Conservation (phyloP, 1,140 invertebrate genomes). For the Chironomus tepperi region DNA sequence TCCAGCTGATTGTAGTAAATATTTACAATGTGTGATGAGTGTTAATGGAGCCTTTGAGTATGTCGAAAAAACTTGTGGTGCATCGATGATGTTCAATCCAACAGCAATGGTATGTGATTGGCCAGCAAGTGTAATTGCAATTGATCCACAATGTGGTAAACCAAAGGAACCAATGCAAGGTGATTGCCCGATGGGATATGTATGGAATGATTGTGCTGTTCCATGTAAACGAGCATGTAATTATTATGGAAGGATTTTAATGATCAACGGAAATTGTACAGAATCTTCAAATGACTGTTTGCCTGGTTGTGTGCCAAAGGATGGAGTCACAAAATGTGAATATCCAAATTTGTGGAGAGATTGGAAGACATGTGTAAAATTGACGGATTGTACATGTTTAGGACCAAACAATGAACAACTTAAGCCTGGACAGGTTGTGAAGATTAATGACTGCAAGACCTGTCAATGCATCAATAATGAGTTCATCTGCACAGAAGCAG, state of each 20-base stretch:
- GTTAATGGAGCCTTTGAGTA: constrained; percentile 33
- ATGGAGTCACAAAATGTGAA: constrained; percentile 30
- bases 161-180: constrained; percentile 28
- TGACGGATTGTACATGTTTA: constrained; percentile 59
- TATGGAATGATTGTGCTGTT: constrained; percentile 50
- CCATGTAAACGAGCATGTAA: constrained; percentile 53
- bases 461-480: constrained; percentile 70
- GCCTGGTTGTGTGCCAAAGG: constrained; percentile 39
- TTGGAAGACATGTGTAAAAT: constrained; percentile 54
- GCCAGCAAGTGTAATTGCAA: constrained; percentile 47
- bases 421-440: constrained; percentile 50
- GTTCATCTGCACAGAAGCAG: constrained; percentile 52
- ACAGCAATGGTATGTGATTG: constrained; percentile 51
- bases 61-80: constrained; percentile 50
- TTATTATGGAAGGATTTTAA: constrained; percentile 41
- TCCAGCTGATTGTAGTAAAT: constrained; percentile 48
- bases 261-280: constrained; percentile 34
- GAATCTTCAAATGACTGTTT: constrained; percentile 33
- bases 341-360: constrained; percentile 51
- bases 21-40: constrained; percentile 48
- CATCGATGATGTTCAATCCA: constrained; percentile 53
- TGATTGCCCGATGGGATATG: constrained; percentile 39
- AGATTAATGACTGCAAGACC: constrained; percentile 51
- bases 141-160: constrained; percentile 50
- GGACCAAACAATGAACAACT: constrained; percentile 50